Conservation (phyloP, 1,140 invertebrate genomes). For the Pygmarrhopalites habei region DNA sequence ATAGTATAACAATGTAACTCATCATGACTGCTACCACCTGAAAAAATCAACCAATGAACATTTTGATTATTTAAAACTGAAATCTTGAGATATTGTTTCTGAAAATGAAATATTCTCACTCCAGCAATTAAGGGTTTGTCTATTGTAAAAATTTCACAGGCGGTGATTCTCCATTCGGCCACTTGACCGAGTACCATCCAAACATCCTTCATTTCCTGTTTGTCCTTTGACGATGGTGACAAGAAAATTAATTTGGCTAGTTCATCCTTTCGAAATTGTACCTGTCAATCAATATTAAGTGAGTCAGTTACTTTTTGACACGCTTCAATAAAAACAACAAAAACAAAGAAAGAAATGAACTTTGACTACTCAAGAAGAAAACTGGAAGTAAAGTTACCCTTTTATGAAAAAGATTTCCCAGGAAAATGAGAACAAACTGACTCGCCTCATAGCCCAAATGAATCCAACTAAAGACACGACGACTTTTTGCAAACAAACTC, state of each 20-base stretch:
- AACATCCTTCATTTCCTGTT: background rate
- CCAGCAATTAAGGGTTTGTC: conserved; percentile 18
- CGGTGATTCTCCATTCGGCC: conserved; percentile 31
- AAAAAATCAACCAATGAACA: background rate
- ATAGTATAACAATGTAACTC: conserved; percentile 24
- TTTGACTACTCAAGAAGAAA: too few relatives aligned
- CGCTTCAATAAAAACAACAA: too few relatives aligned
- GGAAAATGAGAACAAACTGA: background rate
- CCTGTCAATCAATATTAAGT: too few relatives aligned
- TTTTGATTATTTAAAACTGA: background rate
- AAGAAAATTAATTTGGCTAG: background rate
- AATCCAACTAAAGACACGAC: background rate
- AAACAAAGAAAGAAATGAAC: background rate
- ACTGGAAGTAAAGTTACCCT: too few relatives aligned
- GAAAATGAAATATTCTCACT: conserved; percentile 10
- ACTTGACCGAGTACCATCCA: background rate
- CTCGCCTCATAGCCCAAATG: background rate
- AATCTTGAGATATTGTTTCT: background rate
- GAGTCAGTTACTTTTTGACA: too few relatives aligned
- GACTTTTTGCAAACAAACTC: background rate
- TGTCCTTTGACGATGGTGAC: background rate
- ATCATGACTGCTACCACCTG: conserved; percentile 16
- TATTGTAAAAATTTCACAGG: conserved; percentile 26
- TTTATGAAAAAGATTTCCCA: background rate
- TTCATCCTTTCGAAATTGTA: background rate